Conservation (phyloP, 2,797 vertebrate genomes). For the Phylloscopus collybita region DNA sequence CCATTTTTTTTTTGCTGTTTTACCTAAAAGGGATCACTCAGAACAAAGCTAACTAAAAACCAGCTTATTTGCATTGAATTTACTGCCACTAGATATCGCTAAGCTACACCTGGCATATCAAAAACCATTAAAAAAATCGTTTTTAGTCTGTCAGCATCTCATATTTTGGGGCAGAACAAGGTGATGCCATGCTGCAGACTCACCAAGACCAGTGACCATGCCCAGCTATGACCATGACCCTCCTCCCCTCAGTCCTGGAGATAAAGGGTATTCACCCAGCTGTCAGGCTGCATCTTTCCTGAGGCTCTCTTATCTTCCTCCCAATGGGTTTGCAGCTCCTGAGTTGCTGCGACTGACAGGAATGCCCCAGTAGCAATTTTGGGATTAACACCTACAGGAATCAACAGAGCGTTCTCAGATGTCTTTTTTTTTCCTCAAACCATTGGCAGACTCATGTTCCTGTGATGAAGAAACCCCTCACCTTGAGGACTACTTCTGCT, state of each 20-base stretch:
- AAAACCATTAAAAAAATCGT: not conserved
- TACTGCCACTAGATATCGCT: not conserved
- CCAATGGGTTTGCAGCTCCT: rapidly evolving
- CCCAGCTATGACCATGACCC: not conserved
- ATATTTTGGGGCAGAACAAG: not conserved
- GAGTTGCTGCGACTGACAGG: not conserved
- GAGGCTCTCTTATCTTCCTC: not conserved
- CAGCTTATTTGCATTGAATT: not conserved
- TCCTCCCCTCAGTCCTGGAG: not conserved
- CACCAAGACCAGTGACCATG: not conserved
- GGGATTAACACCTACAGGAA: not conserved
- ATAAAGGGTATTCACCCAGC: not conserved
- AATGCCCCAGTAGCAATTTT: not conserved
- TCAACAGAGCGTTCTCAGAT: not conserved
- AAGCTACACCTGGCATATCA: not conserved
- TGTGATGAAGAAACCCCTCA: not conserved
- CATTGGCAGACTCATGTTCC: not conserved
- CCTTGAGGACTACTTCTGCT: not conserved
- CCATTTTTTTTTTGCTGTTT: not conserved
- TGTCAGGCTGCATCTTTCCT: not conserved
- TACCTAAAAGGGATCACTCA: not conserved
- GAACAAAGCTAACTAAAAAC: not conserved
- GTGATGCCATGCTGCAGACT: not conserved
- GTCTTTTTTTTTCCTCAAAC: not conserved
- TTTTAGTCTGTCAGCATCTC: not conserved